Evolutionary conservation across 2,797 vertebrate genomes (phyloP).

Genomic region (Eleutherodactylus coqui): DNA sequence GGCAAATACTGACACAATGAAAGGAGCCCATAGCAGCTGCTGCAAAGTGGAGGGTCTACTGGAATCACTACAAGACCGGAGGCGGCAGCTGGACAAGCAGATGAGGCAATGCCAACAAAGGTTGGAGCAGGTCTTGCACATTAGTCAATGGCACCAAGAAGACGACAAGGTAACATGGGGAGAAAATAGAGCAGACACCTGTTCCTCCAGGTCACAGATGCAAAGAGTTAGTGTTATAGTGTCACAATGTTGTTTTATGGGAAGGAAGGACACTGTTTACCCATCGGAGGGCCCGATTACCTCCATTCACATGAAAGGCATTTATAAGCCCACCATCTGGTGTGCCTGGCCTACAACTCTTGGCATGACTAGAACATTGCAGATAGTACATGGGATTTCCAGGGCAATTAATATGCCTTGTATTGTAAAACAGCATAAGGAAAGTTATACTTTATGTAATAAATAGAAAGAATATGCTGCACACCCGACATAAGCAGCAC

Average conservation of each 20-base stretch:
- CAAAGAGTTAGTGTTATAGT: background rate
- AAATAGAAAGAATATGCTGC: background rate
- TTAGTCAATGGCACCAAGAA: constrained; percentile 78
- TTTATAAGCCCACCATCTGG: constrained; percentile 48
- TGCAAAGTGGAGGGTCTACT: constrained; percentile 85
- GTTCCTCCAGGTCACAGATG: constrained; percentile 14
- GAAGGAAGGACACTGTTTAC: background rate
- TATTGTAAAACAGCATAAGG: background rate
- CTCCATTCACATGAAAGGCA: constrained; percentile 13
- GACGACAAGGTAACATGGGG: constrained; percentile 76
- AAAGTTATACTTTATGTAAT: background rate
- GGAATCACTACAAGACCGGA: constrained; percentile 88
- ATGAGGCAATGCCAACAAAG: constrained; percentile 75
- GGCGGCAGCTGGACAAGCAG: constrained; percentile 79
- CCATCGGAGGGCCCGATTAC: constrained; percentile 6
- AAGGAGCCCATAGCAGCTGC: constrained; percentile 77
- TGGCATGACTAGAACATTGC: background rate
- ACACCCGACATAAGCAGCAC: no score
- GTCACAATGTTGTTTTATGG: constrained; percentile 15
- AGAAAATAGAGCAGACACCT: background rate
- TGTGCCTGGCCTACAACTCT: background rate
- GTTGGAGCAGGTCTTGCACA: constrained; percentile 71
- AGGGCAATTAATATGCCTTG: background rate
- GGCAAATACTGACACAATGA: constrained; percentile 72
- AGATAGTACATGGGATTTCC: background rate